phyloP scores from a whole-genome alignment of 1,140 invertebrate genomes.

The Polyergus mexicanus region DNA sequence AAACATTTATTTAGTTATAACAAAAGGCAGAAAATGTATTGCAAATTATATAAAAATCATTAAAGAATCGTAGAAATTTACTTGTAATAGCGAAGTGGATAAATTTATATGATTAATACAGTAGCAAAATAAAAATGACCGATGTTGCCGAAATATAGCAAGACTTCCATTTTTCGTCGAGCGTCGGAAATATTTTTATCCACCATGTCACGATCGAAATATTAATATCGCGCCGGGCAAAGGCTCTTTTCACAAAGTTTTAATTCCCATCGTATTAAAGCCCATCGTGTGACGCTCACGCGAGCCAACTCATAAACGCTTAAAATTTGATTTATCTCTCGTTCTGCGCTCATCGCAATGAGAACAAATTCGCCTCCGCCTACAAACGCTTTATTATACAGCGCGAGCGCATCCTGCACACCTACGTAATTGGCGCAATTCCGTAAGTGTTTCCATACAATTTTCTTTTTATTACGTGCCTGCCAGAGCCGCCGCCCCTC shows the following conservation, averaged over 20 bases:
- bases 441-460: slow-evolving; percentile 63
- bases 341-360: slow-evolving; percentile 46
- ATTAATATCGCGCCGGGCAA: slow-evolving; percentile 37
- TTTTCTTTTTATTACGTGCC: slow-evolving; percentile 62
- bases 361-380: slow-evolving; percentile 48
- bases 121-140: background rate
- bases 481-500: background rate
- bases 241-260: slow-evolving; percentile 34
- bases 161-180: background rate
- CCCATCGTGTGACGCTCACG: slow-evolving; percentile 22
- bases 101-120: background rate
- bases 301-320: slow-evolving; percentile 54
- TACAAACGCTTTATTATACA: slow-evolving; percentile 56
- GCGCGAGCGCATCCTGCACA: slow-evolving; percentile 45
- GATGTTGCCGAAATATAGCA: background rate
- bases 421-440: slow-evolving; percentile 62
- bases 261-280: slow-evolving; percentile 30
- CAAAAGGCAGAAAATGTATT: background rate
- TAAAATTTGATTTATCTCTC: slow-evolving; percentile 59
- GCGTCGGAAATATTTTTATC: background rate
- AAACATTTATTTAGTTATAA: background rate
- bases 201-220: background rate
- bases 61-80: background rate
- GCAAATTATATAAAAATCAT: background rate
- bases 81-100: background rate